A percentile compares a stretch with the other conserved stretches of the same genome.
Conservation (phyloP, 2,888 invertebrate genomes). For the Clanis bilineata region DNA sequence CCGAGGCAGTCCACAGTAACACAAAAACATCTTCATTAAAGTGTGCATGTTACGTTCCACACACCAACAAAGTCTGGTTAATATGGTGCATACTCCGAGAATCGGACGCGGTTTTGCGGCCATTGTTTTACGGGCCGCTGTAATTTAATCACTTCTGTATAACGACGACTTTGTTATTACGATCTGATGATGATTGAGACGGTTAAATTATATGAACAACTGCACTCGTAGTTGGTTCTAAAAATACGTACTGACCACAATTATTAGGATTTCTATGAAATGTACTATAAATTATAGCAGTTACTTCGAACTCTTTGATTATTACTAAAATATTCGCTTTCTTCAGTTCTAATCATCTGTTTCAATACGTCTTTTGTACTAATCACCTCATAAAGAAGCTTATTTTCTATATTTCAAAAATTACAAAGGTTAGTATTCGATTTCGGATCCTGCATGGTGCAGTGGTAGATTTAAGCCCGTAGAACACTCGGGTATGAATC, state of each 20-base stretch:
- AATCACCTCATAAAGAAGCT: no score
- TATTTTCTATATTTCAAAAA: no score
- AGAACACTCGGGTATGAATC: no score
- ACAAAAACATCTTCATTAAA: neutral
- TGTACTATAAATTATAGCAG: no score
- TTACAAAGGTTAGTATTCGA: no score
- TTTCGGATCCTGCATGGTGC: no score
- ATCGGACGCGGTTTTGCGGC: constrained; percentile 40
- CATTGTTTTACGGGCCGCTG: constrained; percentile 51
- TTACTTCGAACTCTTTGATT: no score
- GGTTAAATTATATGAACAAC: neutral
- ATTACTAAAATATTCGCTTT: no score
- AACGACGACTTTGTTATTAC: constrained; percentile 48
- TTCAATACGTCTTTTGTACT: no score
- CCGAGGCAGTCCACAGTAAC: no score
- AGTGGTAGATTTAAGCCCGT: no score
- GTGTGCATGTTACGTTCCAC: neutral
- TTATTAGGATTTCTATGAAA: neutral
- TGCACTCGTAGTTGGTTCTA: neutral
- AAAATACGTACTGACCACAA: neutral
- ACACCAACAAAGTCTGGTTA: constrained; percentile 16
- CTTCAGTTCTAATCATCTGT: no score
- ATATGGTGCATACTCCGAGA: constrained; percentile 22
- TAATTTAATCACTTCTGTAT: constrained; percentile 53
- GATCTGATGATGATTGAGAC: constrained; percentile 37